Conservation (phyloP, 2,888 invertebrate genomes). For the Drosophila diplacantha region DNA sequence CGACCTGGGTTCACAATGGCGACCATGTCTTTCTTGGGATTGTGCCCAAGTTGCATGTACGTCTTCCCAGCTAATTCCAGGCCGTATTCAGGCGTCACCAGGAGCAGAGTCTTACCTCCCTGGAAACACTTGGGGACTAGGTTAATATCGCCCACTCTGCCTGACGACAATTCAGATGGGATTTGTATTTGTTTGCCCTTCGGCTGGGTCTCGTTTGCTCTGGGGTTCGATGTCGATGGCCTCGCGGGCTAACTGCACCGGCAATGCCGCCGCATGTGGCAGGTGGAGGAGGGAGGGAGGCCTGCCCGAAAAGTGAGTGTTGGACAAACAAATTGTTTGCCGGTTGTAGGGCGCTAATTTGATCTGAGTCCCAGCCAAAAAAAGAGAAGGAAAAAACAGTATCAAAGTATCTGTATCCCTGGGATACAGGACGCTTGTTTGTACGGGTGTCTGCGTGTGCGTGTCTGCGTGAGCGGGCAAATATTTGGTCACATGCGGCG, state of each 20-base stretch:
- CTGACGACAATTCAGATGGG: slow-evolving; percentile 55
- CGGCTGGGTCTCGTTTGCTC: slow-evolving; percentile 55
- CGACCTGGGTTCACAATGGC: slow-evolving; percentile 5
- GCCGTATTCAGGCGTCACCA: neutral
- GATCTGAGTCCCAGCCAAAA: slow-evolving; percentile 17
- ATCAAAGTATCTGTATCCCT: slow-evolving; percentile 36
- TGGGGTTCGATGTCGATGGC: neutral
- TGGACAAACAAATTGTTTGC: slow-evolving; percentile 40
- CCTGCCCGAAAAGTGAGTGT: slow-evolving; percentile 11
- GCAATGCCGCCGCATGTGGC: neutral
- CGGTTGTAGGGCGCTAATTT: slow-evolving; percentile 36
- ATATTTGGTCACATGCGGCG: slow-evolving; percentile 59
- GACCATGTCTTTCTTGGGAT: neutral
- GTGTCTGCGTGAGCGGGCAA: slow-evolving; percentile 39
- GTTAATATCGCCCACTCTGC: neutral
- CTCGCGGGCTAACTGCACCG: slow-evolving; percentile 5
- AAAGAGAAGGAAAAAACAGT: neutral
- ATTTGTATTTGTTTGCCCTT: slow-evolving; percentile 70
- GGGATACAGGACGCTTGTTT: slow-evolving; percentile 8
- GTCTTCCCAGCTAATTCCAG: neutral
- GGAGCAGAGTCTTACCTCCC: too few relatives aligned
- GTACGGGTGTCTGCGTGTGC: slow-evolving; percentile 9
- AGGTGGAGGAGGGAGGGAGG: too few relatives aligned
- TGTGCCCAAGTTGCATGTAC: neutral
- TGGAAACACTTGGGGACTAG: neutral